Evolutionary conservation across 2,888 invertebrate species (phyloP), one percentile per base, ranked within the genome.

Genomic region (Myopa testacea): DNA sequence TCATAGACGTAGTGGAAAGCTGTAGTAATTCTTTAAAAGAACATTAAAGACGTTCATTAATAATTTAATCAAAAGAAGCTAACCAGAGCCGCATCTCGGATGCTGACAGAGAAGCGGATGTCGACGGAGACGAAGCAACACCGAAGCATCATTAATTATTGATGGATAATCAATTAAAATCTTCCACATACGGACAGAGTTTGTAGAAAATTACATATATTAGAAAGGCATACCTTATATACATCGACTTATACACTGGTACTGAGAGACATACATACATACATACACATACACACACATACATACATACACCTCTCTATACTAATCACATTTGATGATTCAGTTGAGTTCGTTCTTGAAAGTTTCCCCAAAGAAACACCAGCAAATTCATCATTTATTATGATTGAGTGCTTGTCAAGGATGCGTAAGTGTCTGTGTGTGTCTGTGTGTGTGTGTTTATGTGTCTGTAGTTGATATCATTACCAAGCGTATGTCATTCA

Each of bases 141-240:
- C 26, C 1, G 10, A 40, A 16, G 45, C 45, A 40, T 40, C 40
- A 45, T 19, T 72, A 45, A 73, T 73, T 73, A 62, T 62, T 73
- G 45, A 65, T 74, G 37, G 14, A 38, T 63, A 74, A 74, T 74
- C 74, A 65, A 74, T 74, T 74, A 74, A 74, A 65, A 65, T 63
- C n/a, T n/a, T 74, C 74, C 63, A 65, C 73, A 72, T 19, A 45
- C 45, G 3, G 14, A 26, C 3, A 45, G 45, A 45, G 45, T 45
- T 45, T 45, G 10, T 45, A 45, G 45, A 45, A 6, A 45, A 45
- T 45, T 10, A 45, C 45, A 45, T 45, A 45, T 2, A 45, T 26
- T 26, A 26, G 26, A 26, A 26, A 26, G 26, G 26, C 26, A 26
- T 26, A 26, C 26, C 2, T 26, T 26, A 2, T 26, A 26, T 26